Conservation (phyloP, 1,140 invertebrate species). For the Drosophila pachea region DNA sequence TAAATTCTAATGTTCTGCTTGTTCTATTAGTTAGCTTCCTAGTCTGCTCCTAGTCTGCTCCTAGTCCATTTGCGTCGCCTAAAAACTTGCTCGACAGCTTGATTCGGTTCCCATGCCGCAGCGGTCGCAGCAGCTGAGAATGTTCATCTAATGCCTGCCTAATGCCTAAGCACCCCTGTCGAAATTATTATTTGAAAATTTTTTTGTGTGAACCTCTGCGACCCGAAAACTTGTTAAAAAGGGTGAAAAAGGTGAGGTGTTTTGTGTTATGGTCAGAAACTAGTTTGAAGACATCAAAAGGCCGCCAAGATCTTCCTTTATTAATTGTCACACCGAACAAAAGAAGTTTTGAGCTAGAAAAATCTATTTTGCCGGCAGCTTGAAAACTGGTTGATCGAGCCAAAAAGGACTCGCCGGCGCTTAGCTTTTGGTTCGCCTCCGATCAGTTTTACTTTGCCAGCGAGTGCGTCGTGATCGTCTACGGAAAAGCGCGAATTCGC, state of each 20-base stretch:
- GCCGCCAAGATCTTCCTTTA: conserved; percentile 63
- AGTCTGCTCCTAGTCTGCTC: background rate
- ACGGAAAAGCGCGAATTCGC: conserved; percentile 11
- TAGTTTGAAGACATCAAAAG: conserved; percentile 62
- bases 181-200: conserved; percentile 57
- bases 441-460: conserved; percentile 67
- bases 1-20: background rate
- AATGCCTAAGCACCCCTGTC: conserved; percentile 56
- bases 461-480: conserved; percentile 61
- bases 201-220: conserved; percentile 54
- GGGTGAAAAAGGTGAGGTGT: conserved; percentile 73
- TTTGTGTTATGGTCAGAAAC: conserved; percentile 50
- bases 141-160: conserved; percentile 19
- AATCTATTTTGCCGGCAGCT: conserved; percentile 44
- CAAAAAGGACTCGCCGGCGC: conserved; percentile 7
- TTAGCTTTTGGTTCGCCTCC: conserved; percentile 30
- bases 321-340: conserved; percentile 67
- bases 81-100: conserved; percentile 60
- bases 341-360: conserved; percentile 56
- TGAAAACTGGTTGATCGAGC: conserved; percentile 52
- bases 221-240: conserved; percentile 47
- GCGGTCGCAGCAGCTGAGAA: conserved; percentile 41
- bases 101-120: conserved; percentile 61
- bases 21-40: background rate
- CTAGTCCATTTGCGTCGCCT: background rate